Percentiles rank a stretch among this genome's conserved stretches.
phyloP scores from a whole-genome alignment of 2,888 invertebrate genomes.

The Caenorhabditis japonica region DNA sequence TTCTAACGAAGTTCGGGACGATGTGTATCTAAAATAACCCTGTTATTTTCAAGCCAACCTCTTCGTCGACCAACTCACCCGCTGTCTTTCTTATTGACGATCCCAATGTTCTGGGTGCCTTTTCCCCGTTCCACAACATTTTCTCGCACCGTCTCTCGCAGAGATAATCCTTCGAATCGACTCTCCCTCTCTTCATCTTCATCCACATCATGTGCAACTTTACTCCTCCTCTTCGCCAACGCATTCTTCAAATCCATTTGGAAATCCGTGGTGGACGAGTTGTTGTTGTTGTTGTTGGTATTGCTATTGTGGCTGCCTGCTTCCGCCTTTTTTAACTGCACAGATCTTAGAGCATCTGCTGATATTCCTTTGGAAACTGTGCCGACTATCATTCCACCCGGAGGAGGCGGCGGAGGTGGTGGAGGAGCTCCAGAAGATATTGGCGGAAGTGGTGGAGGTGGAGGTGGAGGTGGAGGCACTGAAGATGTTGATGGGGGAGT shows the following conservation, averaged over 20 bases:
- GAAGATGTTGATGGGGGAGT: conserved; percentile 55
- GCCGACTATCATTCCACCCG: conserved; percentile 38
- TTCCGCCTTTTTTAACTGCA: conserved; percentile 52
- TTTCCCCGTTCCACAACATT: conserved; percentile 66
- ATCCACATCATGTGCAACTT: conserved; percentile 73
- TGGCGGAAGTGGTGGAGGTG: conserved; percentile 77
- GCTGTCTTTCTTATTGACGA: conserved; percentile 76
- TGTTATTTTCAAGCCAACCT: background rate
- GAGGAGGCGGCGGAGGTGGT: conserved; percentile 66
- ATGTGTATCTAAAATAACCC: conserved; percentile 73
- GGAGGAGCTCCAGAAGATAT: conserved; percentile 38
- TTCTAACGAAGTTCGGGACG: conserved; percentile 76
- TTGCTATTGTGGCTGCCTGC: conserved; percentile 17
- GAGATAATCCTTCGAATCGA: conserved; percentile 70
- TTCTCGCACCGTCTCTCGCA: conserved; percentile 76
- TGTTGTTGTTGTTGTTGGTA: conserved; percentile 44
- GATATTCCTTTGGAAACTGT: conserved; percentile 51
- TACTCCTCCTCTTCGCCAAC: conserved; percentile 74
- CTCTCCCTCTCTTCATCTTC: conserved; percentile 67
- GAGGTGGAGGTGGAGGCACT: conserved; percentile 63
- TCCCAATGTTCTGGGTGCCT: conserved; percentile 65
- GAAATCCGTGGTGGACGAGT: conserved; percentile 69
- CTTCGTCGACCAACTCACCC: conserved; percentile 61
- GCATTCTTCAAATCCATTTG: conserved; percentile 76
- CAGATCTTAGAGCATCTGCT: conserved; percentile 56